Evolutionary conservation across 2,113 vertebrate genomes (phyloP).

Genomic region (Cyanistes caeruleus): DNA sequence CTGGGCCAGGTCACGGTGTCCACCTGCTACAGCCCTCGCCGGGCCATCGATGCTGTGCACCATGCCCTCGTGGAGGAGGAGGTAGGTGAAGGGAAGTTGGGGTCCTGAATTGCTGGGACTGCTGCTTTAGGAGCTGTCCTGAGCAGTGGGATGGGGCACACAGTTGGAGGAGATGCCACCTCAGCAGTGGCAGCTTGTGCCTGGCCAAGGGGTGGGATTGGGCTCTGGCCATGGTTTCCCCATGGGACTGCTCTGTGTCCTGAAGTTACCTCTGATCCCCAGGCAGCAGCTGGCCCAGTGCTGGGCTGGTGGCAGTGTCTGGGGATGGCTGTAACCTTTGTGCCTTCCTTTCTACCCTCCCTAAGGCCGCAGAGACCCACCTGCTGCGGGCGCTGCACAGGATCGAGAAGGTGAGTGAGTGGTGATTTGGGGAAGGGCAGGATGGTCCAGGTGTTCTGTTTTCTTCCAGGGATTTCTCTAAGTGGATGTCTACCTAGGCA

Average conservation of each 20-base stretch:
- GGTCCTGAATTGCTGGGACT: neutral
- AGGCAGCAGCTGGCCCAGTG: neutral
- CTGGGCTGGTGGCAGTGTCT: accelerated
- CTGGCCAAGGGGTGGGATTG: accelerated
- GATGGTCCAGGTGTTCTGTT: neutral
- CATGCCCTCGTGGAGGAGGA: conserved; percentile 78
- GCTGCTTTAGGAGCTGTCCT: neutral
- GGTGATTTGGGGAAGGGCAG: accelerated
- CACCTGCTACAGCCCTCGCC: conserved; percentile 92
- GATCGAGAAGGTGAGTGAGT: conserved; percentile 84
- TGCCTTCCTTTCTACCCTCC: neutral
- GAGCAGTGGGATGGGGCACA: accelerated
- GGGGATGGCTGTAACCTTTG: neutral
- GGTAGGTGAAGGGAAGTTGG: conserved; percentile 60
- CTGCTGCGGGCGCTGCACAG: conserved; percentile 81
- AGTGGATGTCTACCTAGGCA: neutral
- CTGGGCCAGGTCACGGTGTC: conserved; percentile 93
- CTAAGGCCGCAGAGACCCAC: conserved; percentile 82
- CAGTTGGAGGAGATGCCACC: neutral
- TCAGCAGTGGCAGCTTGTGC: accelerated
- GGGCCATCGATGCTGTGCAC: conserved; percentile 90
- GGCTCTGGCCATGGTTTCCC: accelerated
- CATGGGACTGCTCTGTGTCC: neutral
- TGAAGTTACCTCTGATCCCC: neutral
- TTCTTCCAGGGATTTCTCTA: neutral